These are phyloP conservation scores for Meta bourneti DNA, from an alignment of 2,888 invertebrate genomes.

Conservation along the genomic window DNA sequence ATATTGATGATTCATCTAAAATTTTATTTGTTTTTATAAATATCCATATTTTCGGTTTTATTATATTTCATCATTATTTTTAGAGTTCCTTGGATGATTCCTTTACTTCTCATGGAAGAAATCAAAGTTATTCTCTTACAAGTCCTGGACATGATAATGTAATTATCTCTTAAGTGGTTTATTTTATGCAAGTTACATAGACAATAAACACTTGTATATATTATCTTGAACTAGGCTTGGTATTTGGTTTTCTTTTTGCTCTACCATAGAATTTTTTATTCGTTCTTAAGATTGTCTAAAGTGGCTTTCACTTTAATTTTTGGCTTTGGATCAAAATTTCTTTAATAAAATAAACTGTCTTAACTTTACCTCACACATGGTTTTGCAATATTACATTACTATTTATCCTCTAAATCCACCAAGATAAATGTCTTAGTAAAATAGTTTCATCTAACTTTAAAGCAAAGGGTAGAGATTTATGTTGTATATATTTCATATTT, in stretches of 20 bases:
- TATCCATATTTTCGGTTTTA: too few species aligned
- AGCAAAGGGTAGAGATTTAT: too few species aligned
- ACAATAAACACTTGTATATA: neutral
- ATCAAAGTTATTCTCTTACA: conserved; percentile 72
- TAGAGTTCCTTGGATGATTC: conserved; percentile 67
- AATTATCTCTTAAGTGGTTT: conserved; percentile 3
- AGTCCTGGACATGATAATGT: conserved; percentile 76
- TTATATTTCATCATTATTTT: neutral
- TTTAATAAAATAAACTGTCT: neutral
- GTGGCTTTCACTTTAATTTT: neutral
- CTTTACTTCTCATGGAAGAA: conserved; percentile 58
- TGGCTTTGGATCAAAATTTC: neutral
- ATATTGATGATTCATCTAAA: too few species aligned
- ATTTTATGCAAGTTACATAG: neutral
- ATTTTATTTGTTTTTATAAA: too few species aligned
- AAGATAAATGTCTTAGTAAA: too few species aligned
- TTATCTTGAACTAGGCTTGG: too few species aligned
- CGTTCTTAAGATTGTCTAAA: neutral
- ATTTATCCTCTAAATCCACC: too few species aligned
- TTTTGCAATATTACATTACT: too few species aligned
- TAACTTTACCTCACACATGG: neutral
- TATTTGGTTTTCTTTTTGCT: neutral
- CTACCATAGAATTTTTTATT: neutral
- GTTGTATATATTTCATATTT: too few species aligned
- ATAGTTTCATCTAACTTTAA: too few species aligned